Percentiles rank a stretch among this genome's conserved stretches.
Evolutionary conservation across 2,888 invertebrate genomes (phyloP).

Genomic region (Embidobia sp.): DNA sequence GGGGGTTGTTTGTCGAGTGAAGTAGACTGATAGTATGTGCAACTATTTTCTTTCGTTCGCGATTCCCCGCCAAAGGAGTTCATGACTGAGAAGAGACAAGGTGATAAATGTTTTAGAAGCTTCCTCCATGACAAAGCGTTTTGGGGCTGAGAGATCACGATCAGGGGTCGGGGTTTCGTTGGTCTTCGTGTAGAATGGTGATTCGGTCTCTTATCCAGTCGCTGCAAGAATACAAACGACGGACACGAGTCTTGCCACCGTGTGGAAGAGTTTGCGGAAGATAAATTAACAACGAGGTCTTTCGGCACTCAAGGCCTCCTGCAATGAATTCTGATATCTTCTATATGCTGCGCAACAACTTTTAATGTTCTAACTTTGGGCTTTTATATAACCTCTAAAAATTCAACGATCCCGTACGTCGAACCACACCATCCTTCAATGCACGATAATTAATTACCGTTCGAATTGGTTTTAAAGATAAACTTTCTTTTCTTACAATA

Average conservation of each 20-base stretch:
- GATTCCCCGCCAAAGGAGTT: slow-evolving; percentile 52
- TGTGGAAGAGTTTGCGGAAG: slow-evolving; percentile 59
- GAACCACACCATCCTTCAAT: too few species aligned
- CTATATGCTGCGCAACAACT: slow-evolving; percentile 56
- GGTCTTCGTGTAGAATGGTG: slow-evolving; percentile 64
- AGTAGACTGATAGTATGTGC: slow-evolving; percentile 62
- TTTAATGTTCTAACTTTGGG: slow-evolving; percentile 51
- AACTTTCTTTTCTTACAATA: too few species aligned
- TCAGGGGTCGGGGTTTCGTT: slow-evolving; percentile 58
- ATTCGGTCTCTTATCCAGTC: slow-evolving; percentile 67
- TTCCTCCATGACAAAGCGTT: slow-evolving; percentile 66
- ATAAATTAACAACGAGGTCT: slow-evolving; percentile 65
- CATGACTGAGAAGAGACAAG: slow-evolving; percentile 64
- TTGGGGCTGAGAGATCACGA: slow-evolving; percentile 63
- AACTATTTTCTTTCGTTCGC: slow-evolving; percentile 56
- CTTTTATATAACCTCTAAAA: slow-evolving; percentile 33
- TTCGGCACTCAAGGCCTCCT: slow-evolving; percentile 52
- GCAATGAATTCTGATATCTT: slow-evolving; percentile 65
- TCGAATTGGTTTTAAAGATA: too few species aligned
- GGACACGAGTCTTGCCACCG: slow-evolving; percentile 56
- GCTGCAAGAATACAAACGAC: slow-evolving; percentile 65
- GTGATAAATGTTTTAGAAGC: slow-evolving; percentile 66
- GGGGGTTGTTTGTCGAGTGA: slow-evolving; percentile 54
- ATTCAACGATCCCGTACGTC: background rate
- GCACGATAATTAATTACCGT: too few species aligned